Evolutionary conservation across 2,888 invertebrate species (phyloP).

Genomic region (Pogonocherus hispidulus): DNA sequence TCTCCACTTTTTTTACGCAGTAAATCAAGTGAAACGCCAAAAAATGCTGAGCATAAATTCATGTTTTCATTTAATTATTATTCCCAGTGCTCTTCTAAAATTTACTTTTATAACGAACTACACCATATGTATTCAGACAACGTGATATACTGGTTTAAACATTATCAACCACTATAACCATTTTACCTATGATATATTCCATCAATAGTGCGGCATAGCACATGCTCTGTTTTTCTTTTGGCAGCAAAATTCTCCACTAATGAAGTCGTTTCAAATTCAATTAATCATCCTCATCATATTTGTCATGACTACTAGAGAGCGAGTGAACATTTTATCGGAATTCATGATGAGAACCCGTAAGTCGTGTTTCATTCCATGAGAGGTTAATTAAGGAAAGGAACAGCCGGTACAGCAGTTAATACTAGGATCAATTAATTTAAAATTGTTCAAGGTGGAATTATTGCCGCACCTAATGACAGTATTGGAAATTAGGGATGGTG

Average conservation of each 20-base stretch:
- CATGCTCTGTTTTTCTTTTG: constrained; percentile 2
- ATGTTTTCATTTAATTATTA: too few species aligned
- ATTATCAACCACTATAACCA: not conserved
- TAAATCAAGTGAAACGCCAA: too few species aligned
- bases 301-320: constrained; percentile 4
- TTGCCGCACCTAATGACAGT: not conserved
- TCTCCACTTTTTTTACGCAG: too few species aligned
- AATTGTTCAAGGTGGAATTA: constrained; percentile 10
- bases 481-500: not conserved
- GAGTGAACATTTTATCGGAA: constrained; percentile 20
- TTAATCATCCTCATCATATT: constrained; percentile 22
- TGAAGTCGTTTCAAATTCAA: constrained; percentile 22
- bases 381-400: constrained; percentile 22
- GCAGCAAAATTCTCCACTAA: constrained; percentile 5
- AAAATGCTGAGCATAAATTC: too few species aligned
- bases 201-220: not conserved
- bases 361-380: constrained; percentile 22
- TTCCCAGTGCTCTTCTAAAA: too few species aligned
- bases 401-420: constrained; percentile 11
- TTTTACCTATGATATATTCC: not conserved
- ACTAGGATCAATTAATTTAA: constrained; percentile 13
- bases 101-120: not conserved
- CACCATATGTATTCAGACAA: not conserved
- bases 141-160: not conserved
- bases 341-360: constrained; percentile 23